Evolutionary conservation across 2,888 invertebrate genomes (phyloP), one percentile per base, ranked within the genome.

Genomic region (Apamea epomidion): DNA sequence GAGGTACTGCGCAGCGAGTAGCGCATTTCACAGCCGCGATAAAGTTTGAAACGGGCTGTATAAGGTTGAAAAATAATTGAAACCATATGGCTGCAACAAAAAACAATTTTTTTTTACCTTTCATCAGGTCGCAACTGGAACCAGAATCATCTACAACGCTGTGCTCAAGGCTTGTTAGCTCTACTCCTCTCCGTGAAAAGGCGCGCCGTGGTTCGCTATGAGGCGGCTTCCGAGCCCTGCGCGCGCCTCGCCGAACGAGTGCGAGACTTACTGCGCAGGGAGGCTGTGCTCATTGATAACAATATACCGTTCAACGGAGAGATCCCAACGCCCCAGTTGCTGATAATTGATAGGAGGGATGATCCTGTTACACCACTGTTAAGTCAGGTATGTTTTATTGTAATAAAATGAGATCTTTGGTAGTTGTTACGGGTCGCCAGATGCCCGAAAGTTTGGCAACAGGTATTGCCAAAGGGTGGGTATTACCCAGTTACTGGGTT

Each of bases 291-390:
- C 18, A 98, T 99, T 93, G 98, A 99, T 90, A 99, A 99, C 93
- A 97, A 97, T n/a, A 97, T 97, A 77, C 98, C 98, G 0, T 99
- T 98, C 94, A 98, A 98, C n/a, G 98, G 98, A 79, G 98, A 98
- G n/a, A 95, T 97, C 70, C 98, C 98, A 1, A 97, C 98, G 64
- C 98, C 99, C 0, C 96, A 99, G 85, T 95, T 99, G 80, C 95
- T 99, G 58, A 98, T 99, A 84, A 93, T 99, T 62, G 99, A 99
- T 94, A 97, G 99, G 87, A 97, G 99, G 89, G 99, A 99, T 93
- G 99, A 99, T 96, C 99, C 99, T 0, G 98, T 99, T 14, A 99
- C 99, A 0, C 99, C 99, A 0, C 95, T 99, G 78, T 96, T 99
- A 54, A 99, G 99, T 95, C 99, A 99, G 97, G 98, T 98, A 75